phyloP scores from a whole-genome alignment of 1,140 invertebrate genomes.

The Steinernema feltiae region DNA sequence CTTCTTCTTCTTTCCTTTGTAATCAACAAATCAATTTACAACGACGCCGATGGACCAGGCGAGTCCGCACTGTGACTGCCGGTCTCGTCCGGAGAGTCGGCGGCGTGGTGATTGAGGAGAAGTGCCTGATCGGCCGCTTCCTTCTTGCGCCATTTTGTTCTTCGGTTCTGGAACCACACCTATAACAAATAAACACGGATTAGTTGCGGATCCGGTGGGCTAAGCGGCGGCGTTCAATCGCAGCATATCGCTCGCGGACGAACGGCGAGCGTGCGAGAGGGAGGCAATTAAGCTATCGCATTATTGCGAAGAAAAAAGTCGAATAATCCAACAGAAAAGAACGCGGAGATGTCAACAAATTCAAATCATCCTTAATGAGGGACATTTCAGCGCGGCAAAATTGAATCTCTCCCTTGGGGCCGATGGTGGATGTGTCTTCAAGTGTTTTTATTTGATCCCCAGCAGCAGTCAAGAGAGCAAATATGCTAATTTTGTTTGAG shows the following conservation, averaged over 20 bases:
- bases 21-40: too few relatives aligned
- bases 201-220: background rate
- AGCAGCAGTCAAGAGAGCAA: background rate
- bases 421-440: background rate
- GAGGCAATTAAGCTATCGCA: background rate
- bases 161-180: slow-evolving; percentile 99
- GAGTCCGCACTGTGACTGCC: background rate
- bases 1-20: too few relatives aligned
- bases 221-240: too few relatives aligned
- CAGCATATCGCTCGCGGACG: too few relatives aligned
- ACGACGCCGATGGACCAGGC: background rate
- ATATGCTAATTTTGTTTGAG: background rate
- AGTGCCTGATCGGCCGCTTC: slow-evolving; percentile 76
- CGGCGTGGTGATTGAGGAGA: background rate
- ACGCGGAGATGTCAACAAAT: slow-evolving; percentile 9
- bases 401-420: slow-evolving; percentile 9
- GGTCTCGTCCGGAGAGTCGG: background rate
- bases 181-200: slow-evolving; percentile 59
- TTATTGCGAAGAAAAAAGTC: slow-evolving; percentile 7
- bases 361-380: slow-evolving; percentile 14
- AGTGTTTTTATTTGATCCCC: slow-evolving; percentile 8
- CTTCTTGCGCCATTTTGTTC: slow-evolving; percentile 98
- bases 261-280: too few relatives aligned
- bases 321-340: background rate
- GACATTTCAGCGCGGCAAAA: slow-evolving; percentile 15